Percentiles rank a stretch among this genome's conserved stretches.
These are phyloP conservation scores for Cossypha niveicapilla DNA, from an alignment of 2,797 vertebrate species.

Conservation along the genomic window DNA sequence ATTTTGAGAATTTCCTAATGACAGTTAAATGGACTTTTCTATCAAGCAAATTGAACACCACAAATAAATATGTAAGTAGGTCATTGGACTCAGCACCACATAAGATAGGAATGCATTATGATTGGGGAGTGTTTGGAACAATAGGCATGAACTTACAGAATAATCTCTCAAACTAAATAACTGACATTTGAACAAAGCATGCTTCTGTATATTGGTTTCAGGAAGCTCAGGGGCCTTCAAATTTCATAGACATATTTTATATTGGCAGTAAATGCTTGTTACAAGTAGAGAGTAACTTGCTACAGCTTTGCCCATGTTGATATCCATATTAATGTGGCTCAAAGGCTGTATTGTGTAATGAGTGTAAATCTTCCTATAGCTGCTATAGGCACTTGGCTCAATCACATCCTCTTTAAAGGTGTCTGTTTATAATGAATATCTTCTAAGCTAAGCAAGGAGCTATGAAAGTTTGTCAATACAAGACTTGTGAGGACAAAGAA, in stretches of 20 bases:
- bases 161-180: neutral
- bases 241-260: neutral
- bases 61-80: neutral
- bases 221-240: neutral
- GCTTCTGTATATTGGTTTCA: neutral
- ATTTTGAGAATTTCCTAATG: neutral
- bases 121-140: neutral
- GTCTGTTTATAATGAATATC: neutral
- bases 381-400: neutral
- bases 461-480: neutral
- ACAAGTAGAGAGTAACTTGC: neutral
- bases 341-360: neutral
- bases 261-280: neutral
- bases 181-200: neutral
- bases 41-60: neutral
- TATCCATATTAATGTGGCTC: neutral
- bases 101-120: rapidly evolving
- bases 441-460: neutral
- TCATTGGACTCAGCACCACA: neutral
- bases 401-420: neutral
- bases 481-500: neutral
- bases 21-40: neutral
- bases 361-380: neutral
- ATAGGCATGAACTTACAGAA: neutral
- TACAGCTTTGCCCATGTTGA: neutral